These are phyloP conservation scores for Drosophila albomicans DNA, from an alignment of 1,140 invertebrate species.

Conservation along the genomic window DNA sequence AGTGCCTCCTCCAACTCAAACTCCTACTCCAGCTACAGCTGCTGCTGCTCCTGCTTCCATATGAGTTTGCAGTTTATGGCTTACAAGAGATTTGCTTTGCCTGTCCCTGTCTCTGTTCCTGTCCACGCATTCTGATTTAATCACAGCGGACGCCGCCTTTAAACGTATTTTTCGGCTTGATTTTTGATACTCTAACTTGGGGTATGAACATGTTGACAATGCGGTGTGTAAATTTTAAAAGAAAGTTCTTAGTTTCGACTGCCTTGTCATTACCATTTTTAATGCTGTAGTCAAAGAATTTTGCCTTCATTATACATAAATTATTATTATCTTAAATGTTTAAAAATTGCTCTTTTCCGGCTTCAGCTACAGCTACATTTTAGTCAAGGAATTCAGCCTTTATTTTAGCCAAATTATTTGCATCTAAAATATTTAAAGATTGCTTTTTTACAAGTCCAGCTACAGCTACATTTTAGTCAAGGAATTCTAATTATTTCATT, in stretches of 20 bases:
- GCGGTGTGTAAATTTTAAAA: neutral
- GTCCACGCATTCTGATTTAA: slow-evolving; percentile 69
- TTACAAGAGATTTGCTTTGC: slow-evolving; percentile 66
- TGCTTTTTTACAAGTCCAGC: no score
- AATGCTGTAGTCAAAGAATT: no score
- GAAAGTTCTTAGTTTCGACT: neutral
- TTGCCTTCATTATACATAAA: no score
- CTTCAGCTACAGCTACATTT: no score
- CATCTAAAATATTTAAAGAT: no score
- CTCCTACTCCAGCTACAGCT: slow-evolving; percentile 19
- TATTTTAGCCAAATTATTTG: no score
- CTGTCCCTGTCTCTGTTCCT: slow-evolving; percentile 60
- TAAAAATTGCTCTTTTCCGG: no score
- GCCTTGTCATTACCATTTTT: no score
- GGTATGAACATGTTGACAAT: neutral
- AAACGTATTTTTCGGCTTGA: slow-evolving; percentile 45
- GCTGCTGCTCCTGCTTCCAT: slow-evolving; percentile 41
- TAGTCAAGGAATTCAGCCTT: no score
- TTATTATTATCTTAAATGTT: no score
- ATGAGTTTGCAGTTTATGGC: slow-evolving; percentile 75
- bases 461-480: no score
- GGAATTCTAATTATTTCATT: no score
- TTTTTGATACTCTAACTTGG: slow-evolving; percentile 25
- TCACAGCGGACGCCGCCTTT: slow-evolving; percentile 57
- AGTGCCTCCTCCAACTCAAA: neutral